Conservation (phyloP, 1,140 invertebrate genomes). For the Lordiphosa clarofinis region DNA sequence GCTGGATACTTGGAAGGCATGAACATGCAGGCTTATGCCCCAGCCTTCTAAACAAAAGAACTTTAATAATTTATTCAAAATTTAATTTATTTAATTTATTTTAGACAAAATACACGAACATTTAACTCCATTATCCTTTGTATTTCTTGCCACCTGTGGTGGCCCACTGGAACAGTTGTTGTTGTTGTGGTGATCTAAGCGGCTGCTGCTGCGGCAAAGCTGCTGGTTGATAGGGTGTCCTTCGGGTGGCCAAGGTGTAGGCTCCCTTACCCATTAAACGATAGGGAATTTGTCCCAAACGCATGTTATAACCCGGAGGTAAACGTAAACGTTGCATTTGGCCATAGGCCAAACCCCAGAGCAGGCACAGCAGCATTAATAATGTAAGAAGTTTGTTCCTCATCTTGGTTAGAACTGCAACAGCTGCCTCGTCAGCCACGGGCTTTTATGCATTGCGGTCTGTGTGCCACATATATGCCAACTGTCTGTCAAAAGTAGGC, state of each 20-base stretch:
- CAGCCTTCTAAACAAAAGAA: slow-evolving; percentile 22
- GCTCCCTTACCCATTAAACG: slow-evolving; percentile 42
- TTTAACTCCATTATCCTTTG: slow-evolving; percentile 13
- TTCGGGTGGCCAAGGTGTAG: slow-evolving; percentile 29
- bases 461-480: slow-evolving; percentile 46
- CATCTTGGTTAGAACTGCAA: slow-evolving; percentile 50
- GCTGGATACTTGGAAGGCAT: slow-evolving; percentile 34
- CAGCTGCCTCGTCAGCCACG: slow-evolving; percentile 15
- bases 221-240: slow-evolving; percentile 2
- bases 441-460: slow-evolving; percentile 47
- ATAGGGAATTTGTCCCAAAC: slow-evolving; percentile 9
- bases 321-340: slow-evolving; percentile 21
- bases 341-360: slow-evolving; percentile 3
- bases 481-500: slow-evolving; percentile 47
- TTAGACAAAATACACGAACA: slow-evolving; percentile 46
- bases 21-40: slow-evolving; percentile 44
- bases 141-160: slow-evolving; percentile 19
- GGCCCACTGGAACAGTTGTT: slow-evolving; percentile 30
- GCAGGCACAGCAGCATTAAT: slow-evolving; percentile 8
- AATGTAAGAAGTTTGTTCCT: slow-evolving; percentile 8
- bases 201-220: neutral
- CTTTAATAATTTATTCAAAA: neutral
- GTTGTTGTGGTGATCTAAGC: neutral
- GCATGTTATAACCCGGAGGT: slow-evolving; percentile 26
- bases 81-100: slow-evolving; percentile 73